These are phyloP conservation scores for Oncorhynchus masou DNA, from an alignment of 2,113 vertebrate species.

Conservation along the genomic window DNA sequence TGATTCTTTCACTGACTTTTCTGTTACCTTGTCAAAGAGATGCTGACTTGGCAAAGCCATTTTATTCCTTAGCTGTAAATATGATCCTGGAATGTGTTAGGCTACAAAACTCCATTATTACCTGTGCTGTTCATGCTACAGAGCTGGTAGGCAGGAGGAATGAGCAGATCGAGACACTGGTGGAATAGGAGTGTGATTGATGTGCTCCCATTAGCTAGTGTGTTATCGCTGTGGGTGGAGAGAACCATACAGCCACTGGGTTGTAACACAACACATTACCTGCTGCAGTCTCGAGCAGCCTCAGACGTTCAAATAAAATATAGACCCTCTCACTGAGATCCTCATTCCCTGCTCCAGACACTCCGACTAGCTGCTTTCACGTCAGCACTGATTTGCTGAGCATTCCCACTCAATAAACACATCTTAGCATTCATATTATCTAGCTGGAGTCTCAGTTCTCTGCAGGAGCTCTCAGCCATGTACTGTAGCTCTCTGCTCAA, in stretches of 20 bases:
- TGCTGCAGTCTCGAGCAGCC: conserved; percentile 42
- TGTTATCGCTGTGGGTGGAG: conserved; percentile 90
- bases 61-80: conserved; percentile 73
- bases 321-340: conserved; percentile 88
- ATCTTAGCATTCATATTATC: conserved; percentile 89
- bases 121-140: conserved; percentile 67
- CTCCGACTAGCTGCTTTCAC: conserved; percentile 76
- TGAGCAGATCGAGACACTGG: conserved; percentile 77
- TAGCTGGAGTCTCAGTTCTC: conserved; percentile 62
- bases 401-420: conserved; percentile 86
- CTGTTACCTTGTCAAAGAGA: conserved; percentile 44
- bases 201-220: conserved; percentile 91
- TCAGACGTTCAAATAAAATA: conserved; percentile 89
- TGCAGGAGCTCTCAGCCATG: conserved; percentile 42
- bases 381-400: conserved; percentile 85
- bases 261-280: conserved; percentile 98
- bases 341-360: conserved; percentile 84
- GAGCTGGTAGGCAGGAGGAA: conserved; percentile 66
- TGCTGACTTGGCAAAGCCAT: conserved; percentile 80
- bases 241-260: conserved; percentile 83
- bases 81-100: conserved; percentile 59
- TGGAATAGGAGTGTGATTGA: conserved; percentile 88
- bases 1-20: neutral
- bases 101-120: conserved; percentile 86
- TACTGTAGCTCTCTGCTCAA: conserved; percentile 1